These are phyloP conservation scores for Leucosticte australis DNA, from an alignment of 2,113 vertebrate genomes.

Conservation along the genomic window DNA sequence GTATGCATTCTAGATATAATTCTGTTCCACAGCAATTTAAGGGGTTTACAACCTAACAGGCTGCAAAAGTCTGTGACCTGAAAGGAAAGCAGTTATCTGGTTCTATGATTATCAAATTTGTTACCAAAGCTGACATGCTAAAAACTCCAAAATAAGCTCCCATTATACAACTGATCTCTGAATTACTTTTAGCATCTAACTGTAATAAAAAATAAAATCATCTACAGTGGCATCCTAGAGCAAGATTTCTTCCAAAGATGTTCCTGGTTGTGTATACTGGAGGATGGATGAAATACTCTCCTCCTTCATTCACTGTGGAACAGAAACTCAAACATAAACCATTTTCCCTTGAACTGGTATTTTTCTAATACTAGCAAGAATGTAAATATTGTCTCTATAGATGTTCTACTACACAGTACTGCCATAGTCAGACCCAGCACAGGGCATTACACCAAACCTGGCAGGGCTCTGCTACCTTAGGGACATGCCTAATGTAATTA, in stretches of 20 bases:
- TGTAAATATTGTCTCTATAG: background rate
- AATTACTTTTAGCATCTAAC: background rate
- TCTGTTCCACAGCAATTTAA: background rate
- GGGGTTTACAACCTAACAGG: background rate
- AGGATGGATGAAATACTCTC: background rate
- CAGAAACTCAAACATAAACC: background rate
- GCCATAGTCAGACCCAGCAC: background rate
- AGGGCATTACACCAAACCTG: background rate
- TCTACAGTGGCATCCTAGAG: background rate
- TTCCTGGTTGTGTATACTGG: background rate
- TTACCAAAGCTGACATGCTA: background rate
- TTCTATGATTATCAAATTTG: background rate
- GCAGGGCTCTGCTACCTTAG: background rate
- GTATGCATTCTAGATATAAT: background rate
- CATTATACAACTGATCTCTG: background rate
- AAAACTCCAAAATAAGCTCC: background rate
- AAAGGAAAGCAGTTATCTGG: background rate
- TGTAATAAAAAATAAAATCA: background rate
- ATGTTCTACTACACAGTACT: background rate
- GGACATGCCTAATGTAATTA: background rate
- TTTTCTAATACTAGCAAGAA: background rate
- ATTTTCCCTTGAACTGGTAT: background rate
- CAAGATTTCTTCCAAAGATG: background rate
- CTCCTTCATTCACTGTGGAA: background rate
- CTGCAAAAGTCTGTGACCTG: background rate